Conservation (phyloP, 2,888 invertebrate species). For the Lasius platythorax region DNA sequence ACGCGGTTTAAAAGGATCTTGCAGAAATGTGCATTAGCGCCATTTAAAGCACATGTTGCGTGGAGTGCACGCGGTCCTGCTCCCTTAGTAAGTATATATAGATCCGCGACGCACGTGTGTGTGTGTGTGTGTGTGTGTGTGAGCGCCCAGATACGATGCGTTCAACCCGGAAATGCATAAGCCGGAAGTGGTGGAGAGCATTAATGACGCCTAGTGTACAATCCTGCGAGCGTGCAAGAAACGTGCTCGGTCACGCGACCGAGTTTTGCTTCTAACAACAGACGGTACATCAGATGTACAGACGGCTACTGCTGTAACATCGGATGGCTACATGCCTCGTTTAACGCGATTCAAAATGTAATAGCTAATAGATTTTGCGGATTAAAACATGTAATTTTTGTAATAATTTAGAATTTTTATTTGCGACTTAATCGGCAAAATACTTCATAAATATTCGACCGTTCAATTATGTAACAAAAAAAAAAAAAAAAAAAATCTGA, state of each 20-base stretch:
- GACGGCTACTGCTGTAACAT: background rate
- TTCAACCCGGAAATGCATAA: slow-evolving; percentile 53
- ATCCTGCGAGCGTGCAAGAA: background rate
- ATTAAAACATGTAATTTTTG: background rate
- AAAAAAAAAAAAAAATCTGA: background rate
- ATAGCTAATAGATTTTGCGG: background rate
- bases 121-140: background rate
- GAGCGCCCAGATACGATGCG: background rate
- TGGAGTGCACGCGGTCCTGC: slow-evolving; percentile 34
- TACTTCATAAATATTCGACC: slow-evolving; percentile 22
- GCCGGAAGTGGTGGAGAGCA: slow-evolving; percentile 60
- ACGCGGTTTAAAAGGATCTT: slow-evolving; percentile 70
- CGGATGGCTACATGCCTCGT: background rate
- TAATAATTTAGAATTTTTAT: background rate
- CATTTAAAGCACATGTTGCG: slow-evolving; percentile 51
- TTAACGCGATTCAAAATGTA: background rate
- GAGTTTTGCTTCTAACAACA: background rate
- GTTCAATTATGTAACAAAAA: background rate
- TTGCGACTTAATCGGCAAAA: background rate
- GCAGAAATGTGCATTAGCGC: slow-evolving; percentile 69
- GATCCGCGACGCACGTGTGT: background rate
- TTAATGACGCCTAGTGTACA: background rate
- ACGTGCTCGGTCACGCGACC: background rate
- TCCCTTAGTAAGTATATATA: slow-evolving; percentile 62
- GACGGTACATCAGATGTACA: background rate